These are phyloP conservation scores for Drosophila willistoni DNA, from an alignment of 1,140 invertebrate genomes.

Conservation along the genomic window DNA sequence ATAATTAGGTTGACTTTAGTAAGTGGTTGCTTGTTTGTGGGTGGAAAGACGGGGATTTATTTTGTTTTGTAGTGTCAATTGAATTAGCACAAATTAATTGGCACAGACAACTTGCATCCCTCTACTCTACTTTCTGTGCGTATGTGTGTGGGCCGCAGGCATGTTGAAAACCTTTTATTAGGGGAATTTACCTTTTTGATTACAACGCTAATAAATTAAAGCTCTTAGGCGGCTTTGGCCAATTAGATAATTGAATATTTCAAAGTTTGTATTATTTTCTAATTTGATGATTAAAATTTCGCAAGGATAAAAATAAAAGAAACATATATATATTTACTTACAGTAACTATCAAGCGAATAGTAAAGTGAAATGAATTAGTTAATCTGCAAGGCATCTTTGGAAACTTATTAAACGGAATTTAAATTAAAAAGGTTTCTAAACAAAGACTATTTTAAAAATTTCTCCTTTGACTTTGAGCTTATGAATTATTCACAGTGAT, in stretches of 20 bases:
- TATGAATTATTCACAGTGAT: not conserved
- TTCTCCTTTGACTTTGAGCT: not conserved
- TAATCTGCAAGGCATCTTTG: no score
- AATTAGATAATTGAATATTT: not conserved
- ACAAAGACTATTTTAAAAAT: no score
- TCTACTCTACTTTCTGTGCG: not conserved
- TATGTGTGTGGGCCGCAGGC: conserved; percentile 6
- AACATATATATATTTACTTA: no score
- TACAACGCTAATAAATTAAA: not conserved
- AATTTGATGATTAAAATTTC: no score
- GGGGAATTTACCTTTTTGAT: not conserved
- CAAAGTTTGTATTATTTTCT: not conserved
- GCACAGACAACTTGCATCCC: conserved; percentile 9
- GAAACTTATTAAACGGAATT: no score
- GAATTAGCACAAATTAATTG: conserved; percentile 68
- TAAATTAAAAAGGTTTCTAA: no score
- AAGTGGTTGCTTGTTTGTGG: conserved; percentile 8
- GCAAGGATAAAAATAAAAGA: no score
- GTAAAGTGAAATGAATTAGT: no score
- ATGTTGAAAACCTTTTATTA: not conserved
- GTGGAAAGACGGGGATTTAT: conserved; percentile 12
- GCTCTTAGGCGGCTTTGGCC: not conserved
- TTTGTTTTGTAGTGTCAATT: conserved; percentile 37
- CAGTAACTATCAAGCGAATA: no score
- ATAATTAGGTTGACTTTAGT: conserved; percentile 57